Percentiles rank a stretch among this genome's conserved stretches.
These are phyloP conservation scores for Stichopus horrens DNA, from an alignment of 53 echinoderm and acorn worm genomes.

Conservation along the genomic window DNA sequence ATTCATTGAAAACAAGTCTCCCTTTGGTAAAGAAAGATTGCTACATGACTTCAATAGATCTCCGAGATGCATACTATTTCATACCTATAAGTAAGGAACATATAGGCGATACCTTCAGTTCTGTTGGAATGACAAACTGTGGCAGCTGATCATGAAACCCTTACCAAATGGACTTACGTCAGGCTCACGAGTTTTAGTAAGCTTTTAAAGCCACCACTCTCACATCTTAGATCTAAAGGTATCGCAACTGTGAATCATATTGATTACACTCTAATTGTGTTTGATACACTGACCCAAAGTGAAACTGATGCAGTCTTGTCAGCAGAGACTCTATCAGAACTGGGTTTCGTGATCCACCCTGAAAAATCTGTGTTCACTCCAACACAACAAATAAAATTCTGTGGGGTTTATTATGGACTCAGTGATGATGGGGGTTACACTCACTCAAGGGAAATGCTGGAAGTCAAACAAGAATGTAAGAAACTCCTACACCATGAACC, in stretches of 20 bases:
- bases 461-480: no score
- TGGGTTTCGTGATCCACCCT: constrained; percentile 22
- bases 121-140: background rate
- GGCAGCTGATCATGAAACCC: no score
- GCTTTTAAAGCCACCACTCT: background rate
- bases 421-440: background rate
- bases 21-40: background rate
- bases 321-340: background rate
- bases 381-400: constrained; percentile 33
- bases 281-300: no score
- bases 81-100: background rate
- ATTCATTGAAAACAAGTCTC: background rate
- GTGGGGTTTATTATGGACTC: background rate
- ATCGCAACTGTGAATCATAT: background rate
- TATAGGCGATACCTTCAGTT: background rate
- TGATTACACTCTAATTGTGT: constrained; percentile 10
- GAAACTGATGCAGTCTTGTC: background rate
- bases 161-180: background rate
- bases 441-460: background rate
- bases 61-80: no score
- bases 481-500: no score
- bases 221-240: background rate
- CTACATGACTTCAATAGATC: background rate
- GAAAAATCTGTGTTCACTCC: constrained; percentile 48
- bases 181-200: no score